Conservation (phyloP, 2,888 invertebrate genomes). For the Coelopa pilipes region DNA sequence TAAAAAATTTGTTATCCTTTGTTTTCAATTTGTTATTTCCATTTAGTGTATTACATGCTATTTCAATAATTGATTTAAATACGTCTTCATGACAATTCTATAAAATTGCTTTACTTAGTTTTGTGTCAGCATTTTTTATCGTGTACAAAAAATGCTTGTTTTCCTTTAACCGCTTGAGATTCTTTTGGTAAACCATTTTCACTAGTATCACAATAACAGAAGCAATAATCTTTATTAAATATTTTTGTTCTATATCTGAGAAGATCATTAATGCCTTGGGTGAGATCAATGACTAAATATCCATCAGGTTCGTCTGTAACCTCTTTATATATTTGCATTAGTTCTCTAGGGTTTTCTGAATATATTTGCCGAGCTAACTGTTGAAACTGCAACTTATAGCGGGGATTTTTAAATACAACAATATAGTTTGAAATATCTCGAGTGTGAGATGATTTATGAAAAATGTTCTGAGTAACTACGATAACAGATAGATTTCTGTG, state of each 20-base stretch:
- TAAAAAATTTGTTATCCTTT: no score
- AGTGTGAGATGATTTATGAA: no score
- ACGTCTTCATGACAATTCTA: neutral
- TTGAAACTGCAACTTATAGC: no score
- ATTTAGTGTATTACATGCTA: no score
- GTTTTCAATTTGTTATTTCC: no score
- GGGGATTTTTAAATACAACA: no score
- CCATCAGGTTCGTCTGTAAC: constrained; percentile 18
- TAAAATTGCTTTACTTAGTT: neutral
- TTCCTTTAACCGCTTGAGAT: neutral
- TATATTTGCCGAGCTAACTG: constrained; percentile 31
- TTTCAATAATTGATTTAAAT: no score
- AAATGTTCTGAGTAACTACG: no score
- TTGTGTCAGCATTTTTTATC: neutral
- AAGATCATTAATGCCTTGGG: constrained; percentile 20
- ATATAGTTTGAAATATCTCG: no score
- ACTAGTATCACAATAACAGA: neutral
- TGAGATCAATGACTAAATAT: constrained; percentile 31
- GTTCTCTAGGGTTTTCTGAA: constrained; percentile 30
- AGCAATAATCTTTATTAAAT: constrained; percentile 26
- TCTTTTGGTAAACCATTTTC: constrained; percentile 2
- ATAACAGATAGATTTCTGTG: no score
- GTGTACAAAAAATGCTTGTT: no score
- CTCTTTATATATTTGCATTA: constrained; percentile 32
- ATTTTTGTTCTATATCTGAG: constrained; percentile 32